Conservation (phyloP, 2,888 invertebrate species). For the Meiosimyza decipiens region DNA sequence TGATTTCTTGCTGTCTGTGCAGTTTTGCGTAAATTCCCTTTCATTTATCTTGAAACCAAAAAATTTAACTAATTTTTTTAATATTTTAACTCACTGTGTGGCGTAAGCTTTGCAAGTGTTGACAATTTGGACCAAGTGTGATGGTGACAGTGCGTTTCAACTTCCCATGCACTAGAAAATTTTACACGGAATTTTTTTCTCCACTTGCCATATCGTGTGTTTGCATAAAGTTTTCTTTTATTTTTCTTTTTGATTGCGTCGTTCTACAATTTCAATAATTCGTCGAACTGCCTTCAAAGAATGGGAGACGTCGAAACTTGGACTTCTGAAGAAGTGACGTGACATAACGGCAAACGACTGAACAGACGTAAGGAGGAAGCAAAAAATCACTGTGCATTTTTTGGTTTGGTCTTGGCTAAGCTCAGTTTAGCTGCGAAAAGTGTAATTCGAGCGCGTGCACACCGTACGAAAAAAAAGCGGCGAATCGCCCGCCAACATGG, state of each 20-base stretch:
- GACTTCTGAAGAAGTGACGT: constrained; percentile 24
- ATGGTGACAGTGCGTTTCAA: no score
- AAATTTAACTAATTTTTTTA: no score
- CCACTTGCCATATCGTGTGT: no score
- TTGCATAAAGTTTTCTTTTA: background rate
- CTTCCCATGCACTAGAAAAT: no score
- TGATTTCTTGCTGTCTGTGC: no score
- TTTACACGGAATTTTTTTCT: no score
- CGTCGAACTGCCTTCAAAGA: constrained; percentile 11
- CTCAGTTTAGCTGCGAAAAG: constrained; percentile 3
- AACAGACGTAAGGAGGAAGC: background rate
- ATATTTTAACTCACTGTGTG: no score
- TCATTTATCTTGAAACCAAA: no score
- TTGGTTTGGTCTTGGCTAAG: background rate
- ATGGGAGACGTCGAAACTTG: background rate
- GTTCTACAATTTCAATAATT: constrained; percentile 28
- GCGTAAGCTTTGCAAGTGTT: no score
- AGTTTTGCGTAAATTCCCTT: no score
- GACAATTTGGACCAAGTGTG: no score
- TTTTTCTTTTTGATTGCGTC: background rate
- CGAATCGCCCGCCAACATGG: constrained; percentile 22
- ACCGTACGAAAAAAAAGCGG: background rate
- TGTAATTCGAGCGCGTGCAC: constrained; percentile 28
- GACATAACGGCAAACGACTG: background rate
- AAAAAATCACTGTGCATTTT: background rate